Base-by-base conservation (phyloP, 2,797 vertebrate species). In the Anisognathus igniventris region DNA sequence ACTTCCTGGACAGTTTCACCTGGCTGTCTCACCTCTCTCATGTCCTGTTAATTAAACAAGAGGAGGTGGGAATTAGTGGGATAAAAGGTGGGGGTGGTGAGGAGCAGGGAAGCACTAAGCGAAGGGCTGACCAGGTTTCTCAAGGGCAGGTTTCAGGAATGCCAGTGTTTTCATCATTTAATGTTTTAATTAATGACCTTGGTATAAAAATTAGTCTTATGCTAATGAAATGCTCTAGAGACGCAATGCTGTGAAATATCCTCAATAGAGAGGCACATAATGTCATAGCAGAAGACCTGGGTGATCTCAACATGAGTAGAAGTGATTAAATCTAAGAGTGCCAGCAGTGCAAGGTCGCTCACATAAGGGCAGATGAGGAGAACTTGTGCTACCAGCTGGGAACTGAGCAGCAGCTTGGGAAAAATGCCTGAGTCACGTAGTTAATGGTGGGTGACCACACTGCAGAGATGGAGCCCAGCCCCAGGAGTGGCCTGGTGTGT, bases 161-260 rank as follows among this genome's bases (percentile, higher is more conserved):
- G 53, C 71, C 45, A 40, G 31, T 53, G 18, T 91, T 94, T 93
- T 88, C 40, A 57, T 88, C 54, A 33, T 90, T 68, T 57, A 67
- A 80, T 80, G 45, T 84, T 95, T 90, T 92, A 92, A 84, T 94
- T 94, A 92, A 76, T 35, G 79, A 88, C 83, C 83, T 92, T 92
- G 70, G 15, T 81, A 20, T n/a, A 86, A 95, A 86, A 92, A 88
- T 90, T 56, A 78, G 86, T 78, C 73, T 90, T 86, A 78, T 68
- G 76, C 73, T 93, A 92, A 93, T 93, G 65, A 88, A 93, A 70
- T 68, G 33, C 73, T 86, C 80, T 66, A 76, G 80, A 91, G 88
- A 75, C 3, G 19, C 50, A 88, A 44, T 48, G 25, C 47, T 88
- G 66, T 44, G 79, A 94, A 93, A 79, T 77, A 75, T 72, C 75